Percentiles rank a stretch among this genome's conserved stretches.
phyloP scores from a whole-genome alignment of 92 coral and sea anemone genomes.

The Porites evermanni region DNA sequence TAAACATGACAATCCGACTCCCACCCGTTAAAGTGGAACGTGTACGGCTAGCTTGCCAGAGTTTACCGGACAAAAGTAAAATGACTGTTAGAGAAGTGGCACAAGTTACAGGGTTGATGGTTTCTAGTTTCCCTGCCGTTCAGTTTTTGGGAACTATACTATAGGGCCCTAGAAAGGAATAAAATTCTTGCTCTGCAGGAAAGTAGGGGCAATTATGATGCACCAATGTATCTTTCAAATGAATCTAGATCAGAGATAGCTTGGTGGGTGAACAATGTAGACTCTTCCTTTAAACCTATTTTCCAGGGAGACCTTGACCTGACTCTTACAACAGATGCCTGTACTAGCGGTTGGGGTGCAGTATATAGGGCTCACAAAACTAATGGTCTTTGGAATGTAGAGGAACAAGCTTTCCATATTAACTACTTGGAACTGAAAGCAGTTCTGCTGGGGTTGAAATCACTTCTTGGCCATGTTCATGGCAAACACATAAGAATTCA shows the following conservation, averaged over 20 bases:
- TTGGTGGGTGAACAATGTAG: constrained; percentile 49
- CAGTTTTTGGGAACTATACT: constrained; percentile 31
- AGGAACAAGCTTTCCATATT: constrained; percentile 33
- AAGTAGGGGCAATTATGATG: too few relatives aligned
- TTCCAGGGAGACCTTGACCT: constrained; percentile 30
- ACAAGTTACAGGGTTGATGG: constrained; percentile 35
- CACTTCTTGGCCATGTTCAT: constrained; percentile 14
- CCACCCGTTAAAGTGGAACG: constrained; percentile 32
- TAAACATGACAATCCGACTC: constrained; percentile 4
- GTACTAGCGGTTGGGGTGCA: constrained; percentile 34
- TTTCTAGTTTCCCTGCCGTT: constrained; percentile 38
- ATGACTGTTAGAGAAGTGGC: constrained; percentile 23
- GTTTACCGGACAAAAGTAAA: background rate
- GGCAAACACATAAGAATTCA: constrained; percentile 26
- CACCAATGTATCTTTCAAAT: background rate
- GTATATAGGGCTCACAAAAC: constrained; percentile 1
- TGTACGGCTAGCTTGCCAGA: constrained; percentile 21
- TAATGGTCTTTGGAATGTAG: constrained; percentile 30
- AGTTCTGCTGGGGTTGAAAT: constrained; percentile 44
- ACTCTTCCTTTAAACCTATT: constrained; percentile 8
- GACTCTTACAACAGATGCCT: constrained; percentile 51
- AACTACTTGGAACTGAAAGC: constrained; percentile 54
- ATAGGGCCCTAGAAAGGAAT: constrained; percentile 17
- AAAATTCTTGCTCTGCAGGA: background rate
- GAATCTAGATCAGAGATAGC: constrained; percentile 11